Evolutionary conservation across 2,888 invertebrate species (phyloP), one percentile per base, ranked within the genome.

Genomic region (Chymomyza fuscimana): DNA sequence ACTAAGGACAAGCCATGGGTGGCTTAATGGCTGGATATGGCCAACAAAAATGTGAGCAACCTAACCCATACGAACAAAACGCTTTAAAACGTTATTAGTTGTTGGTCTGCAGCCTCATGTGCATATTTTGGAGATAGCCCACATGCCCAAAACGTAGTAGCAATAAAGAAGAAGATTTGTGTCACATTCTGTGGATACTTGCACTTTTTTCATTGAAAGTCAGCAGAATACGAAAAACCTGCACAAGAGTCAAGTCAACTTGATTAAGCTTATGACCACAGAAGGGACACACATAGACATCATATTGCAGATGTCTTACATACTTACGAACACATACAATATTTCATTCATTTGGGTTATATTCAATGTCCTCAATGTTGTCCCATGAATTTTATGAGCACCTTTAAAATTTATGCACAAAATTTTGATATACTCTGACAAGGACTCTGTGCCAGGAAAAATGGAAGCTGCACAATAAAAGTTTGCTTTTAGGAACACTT

Each of bases 1-100:
- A 15, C 81, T 83, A 81, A 19, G 70, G 79, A 63, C 72, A 66
- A 72, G 66, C 46, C 32, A 32, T 32, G 32, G 40, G n/a, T 25
- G 63, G 63, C 72, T 65, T 56, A 58, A 12, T 22, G 15, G 29
- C 22, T 32, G 70, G 12, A 46, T 7, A 4, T 66, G 59, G 58
- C 56, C 63, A 9, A 6, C n/a, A 25, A 58, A 15, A 50, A 58
- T 60, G 4, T 29, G 60, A 25, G 61, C 51, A 29, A 56, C 58
- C n/a, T 22, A 2, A 2, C 46, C 66, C 64, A 46, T 59, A 70
- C 63, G 67, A 69, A 50, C 72, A 72, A 84, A 88, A 83, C 86
- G 88, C 82, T 85, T 88, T 86, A 79, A 84, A 87, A 84, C 85
- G 84, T 88, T 88, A 84, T 84, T 84, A 84, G 86, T 87, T 87